Percentiles rank a stretch among this genome's conserved stretches.
Conservation (phyloP, 2,797 vertebrate genomes). For the Scolopax bukidnonensis region DNA sequence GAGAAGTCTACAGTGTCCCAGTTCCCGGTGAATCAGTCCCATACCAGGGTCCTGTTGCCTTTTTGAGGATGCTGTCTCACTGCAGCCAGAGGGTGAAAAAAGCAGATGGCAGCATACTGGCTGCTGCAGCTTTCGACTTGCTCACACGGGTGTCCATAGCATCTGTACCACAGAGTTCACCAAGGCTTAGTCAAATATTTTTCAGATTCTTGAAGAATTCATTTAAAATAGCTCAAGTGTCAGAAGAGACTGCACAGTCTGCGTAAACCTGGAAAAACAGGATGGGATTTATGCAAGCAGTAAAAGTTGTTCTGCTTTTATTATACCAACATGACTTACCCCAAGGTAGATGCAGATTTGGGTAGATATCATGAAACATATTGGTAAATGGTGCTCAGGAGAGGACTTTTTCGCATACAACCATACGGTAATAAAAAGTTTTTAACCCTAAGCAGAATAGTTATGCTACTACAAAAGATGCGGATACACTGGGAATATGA, state of each 20-base stretch:
- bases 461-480: neutral
- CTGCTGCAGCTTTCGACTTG: fast-evolving
- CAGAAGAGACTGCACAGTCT: neutral
- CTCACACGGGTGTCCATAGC: neutral
- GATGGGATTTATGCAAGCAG: neutral
- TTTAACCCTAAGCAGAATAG: neutral
- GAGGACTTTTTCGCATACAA: neutral
- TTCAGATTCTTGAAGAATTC: neutral
- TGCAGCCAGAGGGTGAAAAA: fast-evolving
- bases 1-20: neutral
- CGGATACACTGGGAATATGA: neutral
- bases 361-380: neutral
- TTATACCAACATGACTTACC: neutral
- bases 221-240: fast-evolving
- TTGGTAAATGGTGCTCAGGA: neutral
- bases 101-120: fast-evolving
- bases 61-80: neutral
- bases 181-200: neutral
- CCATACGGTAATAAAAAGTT: neutral
- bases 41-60: neutral
- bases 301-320: neutral
- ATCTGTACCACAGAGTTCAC: neutral
- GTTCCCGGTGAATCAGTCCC: too few relatives aligned
- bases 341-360: neutral
- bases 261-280: neutral